phyloP scores from a whole-genome alignment of 2,797 vertebrate genomes.

The Alauda arvensis region DNA sequence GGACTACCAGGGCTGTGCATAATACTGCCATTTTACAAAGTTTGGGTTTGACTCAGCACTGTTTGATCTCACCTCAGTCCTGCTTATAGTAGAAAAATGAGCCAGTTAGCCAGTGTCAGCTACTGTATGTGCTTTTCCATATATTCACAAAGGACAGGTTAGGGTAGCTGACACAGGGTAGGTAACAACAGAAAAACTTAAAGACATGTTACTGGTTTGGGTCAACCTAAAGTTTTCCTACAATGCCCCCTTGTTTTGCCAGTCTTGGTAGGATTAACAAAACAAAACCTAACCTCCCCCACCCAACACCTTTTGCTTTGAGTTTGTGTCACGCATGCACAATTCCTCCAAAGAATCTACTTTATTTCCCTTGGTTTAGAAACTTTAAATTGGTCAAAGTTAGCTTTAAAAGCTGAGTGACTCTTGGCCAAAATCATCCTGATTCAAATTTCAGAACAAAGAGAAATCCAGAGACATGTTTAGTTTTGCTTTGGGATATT shows the following conservation, averaged over 20 bases:
- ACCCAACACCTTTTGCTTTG: background rate
- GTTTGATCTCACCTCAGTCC: background rate
- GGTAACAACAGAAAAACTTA: background rate
- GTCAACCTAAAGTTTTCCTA: background rate
- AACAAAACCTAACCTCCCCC: background rate
- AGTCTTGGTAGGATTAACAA: background rate
- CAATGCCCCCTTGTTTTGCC: background rate
- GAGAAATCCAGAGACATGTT: background rate
- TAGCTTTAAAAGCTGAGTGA: background rate
- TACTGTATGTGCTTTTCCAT: background rate
- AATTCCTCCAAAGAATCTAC: background rate
- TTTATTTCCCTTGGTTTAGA: background rate
- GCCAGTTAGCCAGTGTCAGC: background rate
- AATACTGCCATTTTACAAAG: background rate
- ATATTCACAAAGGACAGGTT: background rate
- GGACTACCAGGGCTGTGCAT: background rate
- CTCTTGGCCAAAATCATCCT: background rate
- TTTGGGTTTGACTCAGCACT: background rate
- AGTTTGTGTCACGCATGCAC: background rate
- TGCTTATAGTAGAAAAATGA: background rate
- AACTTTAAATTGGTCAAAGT: background rate
- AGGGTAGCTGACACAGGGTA: background rate
- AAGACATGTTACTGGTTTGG: background rate
- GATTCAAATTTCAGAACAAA: constrained; percentile 13
- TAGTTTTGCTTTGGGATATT: background rate